Evolutionary conservation across 1,140 invertebrate genomes (phyloP).

Genomic region (Papilio polyxenes): DNA sequence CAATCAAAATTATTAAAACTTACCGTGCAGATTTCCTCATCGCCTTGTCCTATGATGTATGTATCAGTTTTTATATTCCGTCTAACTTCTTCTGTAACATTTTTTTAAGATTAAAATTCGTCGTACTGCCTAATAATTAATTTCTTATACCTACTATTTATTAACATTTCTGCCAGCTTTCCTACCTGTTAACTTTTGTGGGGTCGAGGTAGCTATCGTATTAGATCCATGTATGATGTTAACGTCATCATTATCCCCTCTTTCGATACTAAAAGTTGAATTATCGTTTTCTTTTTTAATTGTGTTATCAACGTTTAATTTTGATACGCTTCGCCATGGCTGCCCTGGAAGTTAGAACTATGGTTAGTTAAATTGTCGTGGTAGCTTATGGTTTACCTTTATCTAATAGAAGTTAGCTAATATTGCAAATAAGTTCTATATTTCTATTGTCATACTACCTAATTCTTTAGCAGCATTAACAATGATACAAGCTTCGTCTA

Average conservation of each 20-base stretch:
- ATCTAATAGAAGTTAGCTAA: background rate
- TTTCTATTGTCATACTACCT: constrained; percentile 46
- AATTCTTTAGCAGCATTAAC: constrained; percentile 61
- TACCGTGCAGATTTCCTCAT: constrained; percentile 63
- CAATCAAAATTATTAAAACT: constrained; percentile 39
- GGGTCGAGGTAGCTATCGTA: constrained; percentile 60
- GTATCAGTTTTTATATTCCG: constrained; percentile 47
- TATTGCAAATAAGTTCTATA: background rate
- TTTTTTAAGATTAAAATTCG: background rate
- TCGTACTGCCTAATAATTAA: background rate
- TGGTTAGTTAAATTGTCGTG: constrained; percentile 14
- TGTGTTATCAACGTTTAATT: constrained; percentile 44
- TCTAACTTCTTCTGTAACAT: constrained; percentile 26
- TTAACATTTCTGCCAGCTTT: background rate
- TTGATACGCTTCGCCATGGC: constrained; percentile 58
- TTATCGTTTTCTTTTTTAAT: constrained; percentile 47
- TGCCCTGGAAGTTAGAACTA: constrained; percentile 50
- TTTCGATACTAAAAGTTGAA: constrained; percentile 42
- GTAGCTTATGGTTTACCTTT: background rate
- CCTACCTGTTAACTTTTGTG: constrained; percentile 58
- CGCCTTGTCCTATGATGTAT: constrained; percentile 70
- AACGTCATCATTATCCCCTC: constrained; percentile 40
- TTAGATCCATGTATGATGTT: constrained; percentile 41
- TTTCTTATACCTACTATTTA: background rate
- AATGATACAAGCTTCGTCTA: constrained; percentile 70